Evolutionary conservation across 1,140 invertebrate species (phyloP), one percentile per base, ranked within the genome.

Genomic region (Scylla paramamosain): DNA sequence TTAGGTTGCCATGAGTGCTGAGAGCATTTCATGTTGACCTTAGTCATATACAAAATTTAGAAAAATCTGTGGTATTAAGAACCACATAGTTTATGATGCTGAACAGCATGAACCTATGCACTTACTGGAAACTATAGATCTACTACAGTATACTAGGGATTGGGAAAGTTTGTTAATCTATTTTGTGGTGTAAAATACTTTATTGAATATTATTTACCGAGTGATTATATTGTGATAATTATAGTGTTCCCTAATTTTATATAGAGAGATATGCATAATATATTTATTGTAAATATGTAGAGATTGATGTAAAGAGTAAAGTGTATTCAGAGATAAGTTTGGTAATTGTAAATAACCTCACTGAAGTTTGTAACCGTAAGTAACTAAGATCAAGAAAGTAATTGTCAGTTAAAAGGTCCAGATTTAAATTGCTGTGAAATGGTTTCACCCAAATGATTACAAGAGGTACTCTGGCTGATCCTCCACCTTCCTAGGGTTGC

Each of bases 201-300:
- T 20, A n/a, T n/a, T 77, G 6, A n/a, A n/a, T 77, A 77, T 77
- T 6, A 7, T 77, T 77, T 77, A 77, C 67, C n/a, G 67, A 77
- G 67, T 77, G 10, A 77, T 77, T 77, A 77, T n/a, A 77, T 77
- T 77, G 67, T 77, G 67, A 77, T 77, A 77, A 77, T n/a, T 77
- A 77, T 59, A 59, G 20, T 59, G 10, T 77, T 77, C n/a, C 25
- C 67, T 77, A n/a, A 77, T 77, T n/a, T 77, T 77, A n/a, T 77
- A n/a, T 77, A 77, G 39, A 39, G 39, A 39, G 39, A 39, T 39
- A 77, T 59, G 52, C 20, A n/a, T 77, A 77, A 77, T n/a, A 77
- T 77, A n/a, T 77, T 77, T 77, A 77, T 77, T 77, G 67, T 77
- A 77, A 77, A 77, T 77, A 77, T 77, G n/a, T 77, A n/a, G 6